phyloP scores from a whole-genome alignment of 1,140 invertebrate genomes.

The Caerostris extrusa region DNA sequence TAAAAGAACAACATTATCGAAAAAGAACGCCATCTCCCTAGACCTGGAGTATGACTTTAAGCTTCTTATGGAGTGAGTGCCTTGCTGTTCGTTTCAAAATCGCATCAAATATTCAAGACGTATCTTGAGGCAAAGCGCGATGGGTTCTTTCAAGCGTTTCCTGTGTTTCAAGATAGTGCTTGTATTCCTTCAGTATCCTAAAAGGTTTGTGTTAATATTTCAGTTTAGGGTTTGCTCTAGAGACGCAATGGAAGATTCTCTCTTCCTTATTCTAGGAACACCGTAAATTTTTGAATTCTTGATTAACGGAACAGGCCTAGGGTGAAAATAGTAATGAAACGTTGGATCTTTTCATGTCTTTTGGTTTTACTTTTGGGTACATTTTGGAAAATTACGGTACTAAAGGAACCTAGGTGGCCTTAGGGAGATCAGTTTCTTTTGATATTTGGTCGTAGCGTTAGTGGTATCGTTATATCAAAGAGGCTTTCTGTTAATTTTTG shows the following conservation, averaged over 20 bases:
- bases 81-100: not conserved
- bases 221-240: not conserved
- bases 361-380: not conserved
- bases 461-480: too few relatives aligned
- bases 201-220: not conserved
- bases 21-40: not conserved
- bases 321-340: not conserved
- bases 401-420: not conserved
- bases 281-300: conserved; percentile 19
- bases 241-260: not conserved
- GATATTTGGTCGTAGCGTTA: not conserved
- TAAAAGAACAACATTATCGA: conserved; percentile 3
- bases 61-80: not conserved
- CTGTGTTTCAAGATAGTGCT: not conserved
- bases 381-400: not conserved
- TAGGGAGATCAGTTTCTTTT: not conserved
- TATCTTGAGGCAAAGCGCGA: not conserved
- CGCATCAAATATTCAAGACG: conserved; percentile 3
- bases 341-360: not conserved
- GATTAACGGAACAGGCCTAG: not conserved
- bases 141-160: not conserved
- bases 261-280: not conserved
- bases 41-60: not conserved
- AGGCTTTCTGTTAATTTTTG: too few relatives aligned
- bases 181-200: not conserved